Evolutionary conservation across 2,888 invertebrate species (phyloP), one percentile per base, ranked within the genome.

Genomic region (Aethes cnicana): DNA sequence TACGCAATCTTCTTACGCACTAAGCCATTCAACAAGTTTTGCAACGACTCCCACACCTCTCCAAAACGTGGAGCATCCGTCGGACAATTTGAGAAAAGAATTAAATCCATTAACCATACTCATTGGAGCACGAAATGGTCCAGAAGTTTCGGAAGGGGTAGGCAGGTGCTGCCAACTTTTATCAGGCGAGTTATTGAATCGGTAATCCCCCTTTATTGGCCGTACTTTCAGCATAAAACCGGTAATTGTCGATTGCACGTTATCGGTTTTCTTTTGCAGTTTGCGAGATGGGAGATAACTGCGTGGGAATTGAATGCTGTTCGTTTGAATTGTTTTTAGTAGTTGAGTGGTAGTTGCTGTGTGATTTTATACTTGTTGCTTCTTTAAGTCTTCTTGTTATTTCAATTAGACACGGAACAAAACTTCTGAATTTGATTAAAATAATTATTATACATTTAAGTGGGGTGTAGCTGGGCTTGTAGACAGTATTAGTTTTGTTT

Each of bases 191-290:
- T 77, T 82, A 80, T 81, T 77, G 80, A 79, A 81, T 75, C 75
- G 71, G 62, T 80, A 81, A 82, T 75, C 74, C 79, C 63, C 68
- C 72, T 81, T 81, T 81, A 81, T 81, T 81, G 75, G 75, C 74
- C 36, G 36, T 73, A 52, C 44, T 67, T 68, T 61, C 68, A 67
- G 64, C 66, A 69, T 68, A 70, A 74, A 73, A 68, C 59, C 69
- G 59, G 65, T 64, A 64, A 64, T 62, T 69, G 73, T 69, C 39
- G 46, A 43, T 42, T 25, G 50, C 37, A 25, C 50, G 43, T 50
- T 50, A 50, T 50, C 50, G 50, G 50, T 50, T 36, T 50, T 44
- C 50, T 50, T 48, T 47, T 48, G 37, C n/a, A 47, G 47, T 49
- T 44, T 30, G 9, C 43, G 28, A 14, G 9, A 14, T 21, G 37